Base-by-base conservation (phyloP, 2,888 invertebrate genomes). In the Pseudoips prasinana region DNA sequence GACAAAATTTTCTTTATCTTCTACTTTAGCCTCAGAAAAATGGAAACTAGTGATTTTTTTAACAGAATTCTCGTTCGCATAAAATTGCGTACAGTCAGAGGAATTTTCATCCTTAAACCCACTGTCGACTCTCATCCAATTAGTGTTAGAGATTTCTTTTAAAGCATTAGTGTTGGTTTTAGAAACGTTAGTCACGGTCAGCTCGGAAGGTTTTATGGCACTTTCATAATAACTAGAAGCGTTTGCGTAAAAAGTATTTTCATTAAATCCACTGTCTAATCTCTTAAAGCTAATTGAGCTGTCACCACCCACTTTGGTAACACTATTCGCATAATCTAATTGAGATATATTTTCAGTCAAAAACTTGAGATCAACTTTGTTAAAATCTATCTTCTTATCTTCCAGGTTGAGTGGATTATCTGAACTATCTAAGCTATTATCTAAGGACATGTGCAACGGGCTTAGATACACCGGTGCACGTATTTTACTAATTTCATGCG, bases 131-230 rank as follows among this genome's bases (percentile, higher is more conserved):
- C 87, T 72, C 78, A 81, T 79, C 88, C 89, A 89, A 50, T 79
- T 72, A 7, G 78, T 64, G 44, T 86, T 88, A n/a, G 87, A 84
- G 42, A 83, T 80, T 55, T 86, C 86, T 55, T 78, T 85, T 37
- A 86, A 64, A 9, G 66, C 81, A 39, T 65, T 71, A 45, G 76
- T 75, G 41, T 47, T 62, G 38, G 56, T 66, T 33, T 69, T 73
- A 1, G 77, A 71, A 31, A 64, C 30, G 43, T 74, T 73, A 11
- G 83, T 82, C 25, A 85, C 73, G 10, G 86, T 87, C 46, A 87
- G 50, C 57, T 86, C 87, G n/a, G 86, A 86, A 19, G 85, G 85
- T 64, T 85, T 86, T 80, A 87, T 87, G 74, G 86, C 84, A 77
- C 87, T 84, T 61, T 86, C 85, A 36, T 87, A 87, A 47, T 86